Base-by-base conservation (phyloP, 2,113 vertebrate genomes). In the Tenrec ecaudatus region DNA sequence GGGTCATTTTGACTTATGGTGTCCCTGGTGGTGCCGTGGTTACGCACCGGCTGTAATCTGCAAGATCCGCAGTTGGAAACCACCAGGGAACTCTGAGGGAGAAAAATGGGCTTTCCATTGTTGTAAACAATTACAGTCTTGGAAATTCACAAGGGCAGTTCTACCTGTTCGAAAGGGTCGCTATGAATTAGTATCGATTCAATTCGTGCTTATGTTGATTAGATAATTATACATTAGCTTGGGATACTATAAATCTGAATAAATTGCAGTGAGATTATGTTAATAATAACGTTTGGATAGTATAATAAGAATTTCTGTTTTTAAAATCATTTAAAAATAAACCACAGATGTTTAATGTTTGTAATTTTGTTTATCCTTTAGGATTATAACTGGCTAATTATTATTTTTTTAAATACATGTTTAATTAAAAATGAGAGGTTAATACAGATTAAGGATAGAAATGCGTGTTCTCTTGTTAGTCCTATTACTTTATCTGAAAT, bases 321-420 rank as follows among this genome's bases (percentile, higher is more conserved):
- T 73, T 1, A 16, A 40, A 40, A 0, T 43, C 38, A 88, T 95
- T 89, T 60, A 90, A 53, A 53, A 53, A 53, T 53, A 53, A 53
- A 53, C 47, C 47, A 53, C 47, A 53, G 9, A 14, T 53, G 6
- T 53, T 7, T 53, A 53, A 53, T 53, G 47, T 53, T 53, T 10
- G 6, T 95, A 76, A 94, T 93, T 96, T 96, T 91, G 69, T 81
- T 79, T 94, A 0, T 89, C 43, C 29, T 76, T 94, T 94, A 95
- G 76, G 76, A 93, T 90, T 89, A 82, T 73, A 92, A 76, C 64
- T 92, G 85, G 47, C 31, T 64, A 85, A 88, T 64, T 89, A 79
- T 81, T 92, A 94, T 93, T 91, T 16, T 86, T 86, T 9, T 57
- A 86, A 94, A 78, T 29, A 53, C 47, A 53, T 53, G 38, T 40